phyloP scores from a whole-genome alignment of 2,113 vertebrate species.

The Campylomormyrus numenius region DNA sequence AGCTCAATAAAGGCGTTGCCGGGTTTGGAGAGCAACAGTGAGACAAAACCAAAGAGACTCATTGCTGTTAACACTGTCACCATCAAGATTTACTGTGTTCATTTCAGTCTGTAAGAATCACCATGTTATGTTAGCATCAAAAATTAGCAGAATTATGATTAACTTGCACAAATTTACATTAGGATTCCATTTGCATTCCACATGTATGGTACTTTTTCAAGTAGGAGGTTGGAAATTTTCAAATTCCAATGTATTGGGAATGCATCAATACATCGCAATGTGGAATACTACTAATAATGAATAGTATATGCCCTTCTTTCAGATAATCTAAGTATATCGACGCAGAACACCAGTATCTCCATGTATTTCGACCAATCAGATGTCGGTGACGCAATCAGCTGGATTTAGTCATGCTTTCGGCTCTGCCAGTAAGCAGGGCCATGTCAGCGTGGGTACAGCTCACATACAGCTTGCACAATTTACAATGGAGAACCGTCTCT shows the following conservation, averaged over 20 bases:
- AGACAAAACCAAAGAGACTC: neutral
- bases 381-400: neutral
- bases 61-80: neutral
- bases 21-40: neutral
- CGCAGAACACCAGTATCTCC: neutral
- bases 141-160: neutral
- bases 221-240: neutral
- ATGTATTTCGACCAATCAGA: neutral
- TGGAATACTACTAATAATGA: too few species aligned
- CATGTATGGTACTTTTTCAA: too few species aligned
- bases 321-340: neutral
- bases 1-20: neutral
- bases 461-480: neutral
- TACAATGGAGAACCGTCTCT: neutral
- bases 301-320: too few species aligned
- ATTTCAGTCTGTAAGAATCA: neutral
- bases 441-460: neutral
- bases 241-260: neutral
- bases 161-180: neutral
- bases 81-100: neutral
- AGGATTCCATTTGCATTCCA: too few species aligned
- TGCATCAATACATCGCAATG: neutral
- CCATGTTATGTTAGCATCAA: neutral
- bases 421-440: neutral
- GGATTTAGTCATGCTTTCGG: neutral